Base-by-base conservation (phyloP, 2,797 vertebrate species). In the Chelidonichthys spinosus region DNA sequence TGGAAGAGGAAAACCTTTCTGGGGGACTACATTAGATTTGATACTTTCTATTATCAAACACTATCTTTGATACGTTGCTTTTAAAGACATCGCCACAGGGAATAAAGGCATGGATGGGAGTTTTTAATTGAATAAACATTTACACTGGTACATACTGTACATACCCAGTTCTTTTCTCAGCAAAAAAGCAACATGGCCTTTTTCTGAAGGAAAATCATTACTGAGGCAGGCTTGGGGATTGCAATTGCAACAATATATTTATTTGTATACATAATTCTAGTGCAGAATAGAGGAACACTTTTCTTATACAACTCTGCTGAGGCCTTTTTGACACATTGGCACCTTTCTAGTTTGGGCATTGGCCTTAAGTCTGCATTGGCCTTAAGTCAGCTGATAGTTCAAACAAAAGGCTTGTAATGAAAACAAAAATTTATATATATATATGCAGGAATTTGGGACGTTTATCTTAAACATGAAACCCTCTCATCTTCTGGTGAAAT, bases 11-110 rank as follows among this genome's bases (percentile, higher is more conserved):
- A 84, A 73, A 66, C 33, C 58, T 72, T 82, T 85, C 36, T 74
- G 25, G 25, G 71, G 72, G 85, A 87, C 90, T 90, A 89, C 86
- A 85, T 87, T 79, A 80, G 49, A 87, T 75, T 79, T 85, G 3
- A 78, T 62, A 68, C 37, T 74, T 83, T 72, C 25, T 70, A 46
- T 76, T 39, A 79, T 69, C 59, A 79, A 44, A 70, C 49, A 47
- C 32, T 53, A 58, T 83, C 79, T 87, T 84, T 82, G 77, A 91
- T 79, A 68, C 44, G 76, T 42, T 68, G 63, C 53, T 72, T 79
- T 82, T 14, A 74, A 55, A 78, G 67, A 82, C 72, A 61, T 75
- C 7, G 55, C 46, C 66, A 75, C 36, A 73, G 69, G 65, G 71
- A 71, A 58, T 25, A 71, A 72, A 63, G 79, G 78, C 73, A 83